Conservation (phyloP, 2,888 invertebrate genomes). For the Amphimallon solstitiale region DNA sequence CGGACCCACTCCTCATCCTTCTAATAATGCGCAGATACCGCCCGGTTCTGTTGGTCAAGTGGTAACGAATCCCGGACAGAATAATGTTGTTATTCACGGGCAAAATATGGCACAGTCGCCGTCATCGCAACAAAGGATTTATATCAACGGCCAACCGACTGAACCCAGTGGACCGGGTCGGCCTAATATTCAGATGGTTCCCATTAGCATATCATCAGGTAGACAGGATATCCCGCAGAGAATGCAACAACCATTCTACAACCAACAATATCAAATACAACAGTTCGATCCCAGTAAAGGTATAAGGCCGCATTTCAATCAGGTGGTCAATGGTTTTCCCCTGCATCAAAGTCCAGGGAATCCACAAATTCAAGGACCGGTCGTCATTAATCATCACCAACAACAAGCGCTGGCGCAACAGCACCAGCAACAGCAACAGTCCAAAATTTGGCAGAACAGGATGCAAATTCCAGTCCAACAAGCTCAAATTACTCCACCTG, state of each 20-base stretch:
- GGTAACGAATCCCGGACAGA: slow-evolving; percentile 32
- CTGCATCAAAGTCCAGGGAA: slow-evolving; percentile 56
- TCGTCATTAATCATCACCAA: slow-evolving; percentile 52
- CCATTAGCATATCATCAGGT: slow-evolving; percentile 51
- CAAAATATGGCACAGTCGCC: slow-evolving; percentile 43
- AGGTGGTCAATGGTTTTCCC: slow-evolving; percentile 54
- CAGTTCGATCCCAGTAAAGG: slow-evolving; percentile 60
- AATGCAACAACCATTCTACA: slow-evolving; percentile 50
- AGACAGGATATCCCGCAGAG: slow-evolving; percentile 48
- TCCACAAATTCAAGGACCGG: slow-evolving; percentile 67
- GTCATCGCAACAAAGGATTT: slow-evolving; percentile 57
- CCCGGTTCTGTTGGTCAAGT: slow-evolving; percentile 44
- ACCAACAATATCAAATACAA: slow-evolving; percentile 51
- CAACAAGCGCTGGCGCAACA: slow-evolving; percentile 45
- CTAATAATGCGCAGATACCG: slow-evolving; percentile 35
- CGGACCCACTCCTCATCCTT: slow-evolving; percentile 54
- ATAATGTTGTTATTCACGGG: slow-evolving; percentile 39
- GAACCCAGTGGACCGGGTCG: slow-evolving; percentile 61
- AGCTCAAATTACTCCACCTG: slow-evolving; percentile 53
- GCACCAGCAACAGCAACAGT: slow-evolving; percentile 54
- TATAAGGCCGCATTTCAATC: slow-evolving; percentile 52
- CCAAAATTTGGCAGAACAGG: slow-evolving; percentile 54
- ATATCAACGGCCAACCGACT: slow-evolving; percentile 57
- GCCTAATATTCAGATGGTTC: slow-evolving; percentile 58
- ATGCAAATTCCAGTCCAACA: slow-evolving; percentile 67